Conservation (phyloP, 2,797 vertebrate genomes). For the Pelobates cultripes region DNA sequence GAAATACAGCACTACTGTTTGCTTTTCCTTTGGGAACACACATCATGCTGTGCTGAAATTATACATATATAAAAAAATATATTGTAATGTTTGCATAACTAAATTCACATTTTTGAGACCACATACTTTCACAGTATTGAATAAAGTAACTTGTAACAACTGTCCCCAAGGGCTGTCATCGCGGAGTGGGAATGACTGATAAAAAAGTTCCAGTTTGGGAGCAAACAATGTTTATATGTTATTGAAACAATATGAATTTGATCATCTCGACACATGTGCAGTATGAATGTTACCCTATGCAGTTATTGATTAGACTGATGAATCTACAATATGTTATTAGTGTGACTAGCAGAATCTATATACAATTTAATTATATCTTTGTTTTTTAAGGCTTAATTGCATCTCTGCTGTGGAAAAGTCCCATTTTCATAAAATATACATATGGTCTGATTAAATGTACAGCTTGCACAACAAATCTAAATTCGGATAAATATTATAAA, state of each 20-base stretch:
- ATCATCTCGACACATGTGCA: neutral
- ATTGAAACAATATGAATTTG: constrained; percentile 15
- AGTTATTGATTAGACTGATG: neutral
- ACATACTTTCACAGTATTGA: neutral
- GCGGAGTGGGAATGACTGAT: constrained; percentile 27
- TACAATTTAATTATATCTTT: too few species aligned
- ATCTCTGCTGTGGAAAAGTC: too few species aligned
- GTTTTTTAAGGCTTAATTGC: too few species aligned
- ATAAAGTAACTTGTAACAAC: constrained; percentile 15
- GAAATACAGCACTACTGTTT: too few species aligned
- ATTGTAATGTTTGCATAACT: neutral
- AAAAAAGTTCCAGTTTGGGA: neutral
- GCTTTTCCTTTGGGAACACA: too few species aligned
- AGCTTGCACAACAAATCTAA: neutral
- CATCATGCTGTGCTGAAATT: too few species aligned
- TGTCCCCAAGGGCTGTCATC: constrained; percentile 20
- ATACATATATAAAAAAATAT: too few species aligned
- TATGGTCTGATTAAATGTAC: neutral
- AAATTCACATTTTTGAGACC: constrained; percentile 4
- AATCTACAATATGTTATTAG: too few species aligned
- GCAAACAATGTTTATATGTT: constrained; percentile 10
- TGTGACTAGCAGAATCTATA: too few species aligned
- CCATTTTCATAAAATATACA: too few species aligned
- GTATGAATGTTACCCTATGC: neutral
- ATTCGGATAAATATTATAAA: neutral